Percentiles rank a stretch among this genome's conserved stretches.
Evolutionary conservation across 30 jellyfish, hydroid and myxozoan species (phyloP).

Genomic region (Cassiopea andromeda): DNA sequence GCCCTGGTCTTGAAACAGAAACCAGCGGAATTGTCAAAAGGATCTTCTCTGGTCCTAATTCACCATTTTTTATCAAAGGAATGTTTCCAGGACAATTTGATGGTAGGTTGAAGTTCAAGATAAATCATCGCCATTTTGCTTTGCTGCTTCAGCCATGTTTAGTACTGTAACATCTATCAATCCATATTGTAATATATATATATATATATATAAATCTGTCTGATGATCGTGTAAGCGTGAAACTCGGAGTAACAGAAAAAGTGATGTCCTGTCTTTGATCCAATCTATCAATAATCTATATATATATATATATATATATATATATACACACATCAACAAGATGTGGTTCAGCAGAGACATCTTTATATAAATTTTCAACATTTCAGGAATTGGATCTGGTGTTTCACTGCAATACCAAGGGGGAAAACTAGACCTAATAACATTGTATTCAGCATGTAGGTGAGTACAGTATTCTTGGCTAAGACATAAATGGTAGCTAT

Average conservation of each 20-base stretch:
- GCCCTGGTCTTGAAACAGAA: slow-evolving; percentile 93
- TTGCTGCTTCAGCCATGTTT: too few species aligned
- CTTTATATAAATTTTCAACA: not conserved
- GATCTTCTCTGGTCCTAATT: slow-evolving; percentile 79
- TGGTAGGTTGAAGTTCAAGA: slow-evolving; percentile 48
- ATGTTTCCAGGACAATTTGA: slow-evolving; percentile 99
- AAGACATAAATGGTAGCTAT: too few species aligned
- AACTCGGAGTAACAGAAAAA: too few species aligned
- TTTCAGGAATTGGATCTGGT: slow-evolving; percentile 94
- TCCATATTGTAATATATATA: too few species aligned
- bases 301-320: too few species aligned
- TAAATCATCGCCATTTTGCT: not conserved
- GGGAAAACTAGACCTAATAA: slow-evolving; percentile 78
- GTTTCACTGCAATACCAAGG: slow-evolving; percentile 84
- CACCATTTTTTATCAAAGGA: slow-evolving; percentile 88
- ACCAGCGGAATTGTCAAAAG: slow-evolving; percentile 84
- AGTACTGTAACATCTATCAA: too few species aligned
- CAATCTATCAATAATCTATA: too few species aligned
- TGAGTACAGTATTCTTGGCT: not conserved
- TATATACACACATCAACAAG: too few species aligned
- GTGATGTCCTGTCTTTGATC: too few species aligned
- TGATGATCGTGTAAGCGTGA: too few species aligned
- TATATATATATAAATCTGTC: too few species aligned
- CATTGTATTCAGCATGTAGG: slow-evolving; percentile 86
- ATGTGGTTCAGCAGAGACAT: too few species aligned